Percentiles rank a stretch among this genome's conserved stretches.
Evolutionary conservation across 2,113 vertebrate genomes (phyloP).

Genomic region (Caranx ignobilis): DNA sequence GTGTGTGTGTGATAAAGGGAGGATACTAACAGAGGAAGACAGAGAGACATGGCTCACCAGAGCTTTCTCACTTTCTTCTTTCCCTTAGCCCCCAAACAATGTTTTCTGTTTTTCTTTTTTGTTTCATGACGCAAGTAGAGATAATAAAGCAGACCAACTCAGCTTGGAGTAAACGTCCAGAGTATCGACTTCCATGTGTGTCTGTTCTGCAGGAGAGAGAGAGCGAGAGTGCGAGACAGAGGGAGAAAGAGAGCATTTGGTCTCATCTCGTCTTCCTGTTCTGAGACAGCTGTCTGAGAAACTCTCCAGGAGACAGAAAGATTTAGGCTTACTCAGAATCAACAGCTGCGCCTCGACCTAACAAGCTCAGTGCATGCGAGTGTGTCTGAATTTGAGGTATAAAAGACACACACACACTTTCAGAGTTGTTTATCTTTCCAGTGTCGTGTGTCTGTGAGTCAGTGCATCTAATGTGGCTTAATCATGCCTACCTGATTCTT

Average conservation of each 20-base stretch:
- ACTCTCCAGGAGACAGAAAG: slow-evolving; percentile 40
- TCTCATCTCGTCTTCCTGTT: slow-evolving; percentile 25
- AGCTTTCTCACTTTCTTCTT: neutral
- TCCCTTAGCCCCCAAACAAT: neutral
- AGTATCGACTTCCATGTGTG: slow-evolving; percentile 2
- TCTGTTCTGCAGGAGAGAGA: slow-evolving; percentile 7
- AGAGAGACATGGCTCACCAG: slow-evolving; percentile 1
- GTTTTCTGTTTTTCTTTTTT: slow-evolving; percentile 1
- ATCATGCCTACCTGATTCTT: slow-evolving; percentile 42
- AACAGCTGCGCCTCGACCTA: slow-evolving; percentile 48
- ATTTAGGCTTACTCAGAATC: slow-evolving; percentile 49
- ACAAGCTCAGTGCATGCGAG: neutral
- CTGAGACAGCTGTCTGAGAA: slow-evolving; percentile 16
- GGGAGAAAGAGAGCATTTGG: slow-evolving; percentile 10
- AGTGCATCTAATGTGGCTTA: slow-evolving; percentile 34
- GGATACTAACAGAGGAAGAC: slow-evolving; percentile 13
- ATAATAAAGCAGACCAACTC: slow-evolving; percentile 26
- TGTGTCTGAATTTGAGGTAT: slow-evolving; percentile 15
- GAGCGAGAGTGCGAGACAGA: neutral
- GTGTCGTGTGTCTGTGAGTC: slow-evolving; percentile 32
- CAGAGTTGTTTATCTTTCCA: slow-evolving; percentile 32
- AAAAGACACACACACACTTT: slow-evolving; percentile 12
- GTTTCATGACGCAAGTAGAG: slow-evolving; percentile 25
- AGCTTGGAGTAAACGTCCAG: slow-evolving; percentile 39
- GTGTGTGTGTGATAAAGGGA: slow-evolving; percentile 29